phyloP scores from a whole-genome alignment of 2,797 vertebrate species.

The Typhlichthys subterraneus region DNA sequence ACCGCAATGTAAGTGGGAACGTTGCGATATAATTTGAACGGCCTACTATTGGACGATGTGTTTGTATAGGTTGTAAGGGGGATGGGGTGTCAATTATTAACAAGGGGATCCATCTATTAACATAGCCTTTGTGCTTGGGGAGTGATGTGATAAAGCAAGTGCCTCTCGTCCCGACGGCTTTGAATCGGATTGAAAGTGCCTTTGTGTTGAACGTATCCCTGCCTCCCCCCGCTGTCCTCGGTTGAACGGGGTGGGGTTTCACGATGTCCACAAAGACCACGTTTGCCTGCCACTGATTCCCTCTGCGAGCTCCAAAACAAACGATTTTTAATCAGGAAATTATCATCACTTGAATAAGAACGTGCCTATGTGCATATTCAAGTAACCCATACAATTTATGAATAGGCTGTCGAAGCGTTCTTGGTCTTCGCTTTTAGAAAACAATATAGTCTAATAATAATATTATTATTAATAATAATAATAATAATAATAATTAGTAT shows the following conservation, averaged over 20 bases:
- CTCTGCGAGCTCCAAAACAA: neutral
- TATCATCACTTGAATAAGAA: too few relatives aligned
- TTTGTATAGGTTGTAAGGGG: neutral
- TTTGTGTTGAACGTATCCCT: constrained; percentile 65
- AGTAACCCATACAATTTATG: too few relatives aligned
- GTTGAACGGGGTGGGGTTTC: constrained; percentile 15
- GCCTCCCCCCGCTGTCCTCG: constrained; percentile 2
- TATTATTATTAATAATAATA: too few relatives aligned
- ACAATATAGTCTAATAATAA: too few relatives aligned
- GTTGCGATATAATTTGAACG: too few relatives aligned
- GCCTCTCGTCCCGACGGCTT: constrained; percentile 72
- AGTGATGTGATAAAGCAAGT: constrained; percentile 74
- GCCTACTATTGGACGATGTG: too few relatives aligned
- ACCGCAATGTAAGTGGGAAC: neutral
- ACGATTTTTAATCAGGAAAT: too few relatives aligned
- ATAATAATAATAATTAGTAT: too few relatives aligned
- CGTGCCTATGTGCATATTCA: too few relatives aligned
- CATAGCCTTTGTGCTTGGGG: constrained; percentile 71
- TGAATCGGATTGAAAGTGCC: constrained; percentile 71
- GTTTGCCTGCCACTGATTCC: constrained; percentile 2
- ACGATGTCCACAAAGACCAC: constrained; percentile 47
- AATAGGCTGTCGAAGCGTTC: too few relatives aligned
- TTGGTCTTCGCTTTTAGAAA: too few relatives aligned
- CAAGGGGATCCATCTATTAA: constrained; percentile 69
- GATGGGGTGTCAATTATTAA: constrained; percentile 57